phyloP scores from a whole-genome alignment of 2,888 invertebrate species.

The Hipparchia semele region DNA sequence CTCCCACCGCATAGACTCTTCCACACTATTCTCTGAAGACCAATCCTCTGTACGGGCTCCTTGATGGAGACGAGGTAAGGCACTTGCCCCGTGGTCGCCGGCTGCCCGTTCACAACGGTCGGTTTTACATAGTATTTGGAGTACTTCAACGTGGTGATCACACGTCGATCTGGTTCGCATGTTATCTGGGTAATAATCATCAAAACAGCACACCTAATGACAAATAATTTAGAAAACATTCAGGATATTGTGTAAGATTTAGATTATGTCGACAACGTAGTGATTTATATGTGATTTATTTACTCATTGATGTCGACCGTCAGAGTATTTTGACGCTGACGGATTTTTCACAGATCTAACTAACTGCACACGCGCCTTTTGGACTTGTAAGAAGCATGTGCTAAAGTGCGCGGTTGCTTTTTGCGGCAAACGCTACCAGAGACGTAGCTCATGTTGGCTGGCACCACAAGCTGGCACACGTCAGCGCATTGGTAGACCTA shows the following conservation, averaged over 20 bases:
- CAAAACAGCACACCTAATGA: constrained; percentile 32
- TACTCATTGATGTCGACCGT: background rate
- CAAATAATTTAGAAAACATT: constrained; percentile 40
- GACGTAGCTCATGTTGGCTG: no score
- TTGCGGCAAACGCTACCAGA: no score
- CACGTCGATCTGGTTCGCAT: constrained; percentile 49
- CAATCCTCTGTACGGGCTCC: constrained; percentile 42
- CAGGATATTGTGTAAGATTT: constrained; percentile 27
- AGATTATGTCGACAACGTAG: background rate
- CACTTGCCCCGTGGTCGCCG: constrained; percentile 49
- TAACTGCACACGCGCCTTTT: no score
- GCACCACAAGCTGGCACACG: no score
- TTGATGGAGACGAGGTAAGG: constrained; percentile 67
- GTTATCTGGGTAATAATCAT: constrained; percentile 19
- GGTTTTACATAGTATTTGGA: constrained; percentile 52
- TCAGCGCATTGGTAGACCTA: no score
- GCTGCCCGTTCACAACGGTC: constrained; percentile 56
- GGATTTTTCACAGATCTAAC: background rate
- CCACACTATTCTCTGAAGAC: constrained; percentile 47
- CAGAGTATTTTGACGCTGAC: background rate
- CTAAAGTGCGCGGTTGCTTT: no score
- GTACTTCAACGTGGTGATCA: constrained; percentile 61
- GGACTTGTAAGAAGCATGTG: no score
- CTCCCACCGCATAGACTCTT: constrained; percentile 63
- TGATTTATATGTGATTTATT: no score